A percentile compares a stretch with the other conserved stretches of the same genome.
Conservation (phyloP, 2,113 vertebrate species). For the Trinectes maculatus region DNA sequence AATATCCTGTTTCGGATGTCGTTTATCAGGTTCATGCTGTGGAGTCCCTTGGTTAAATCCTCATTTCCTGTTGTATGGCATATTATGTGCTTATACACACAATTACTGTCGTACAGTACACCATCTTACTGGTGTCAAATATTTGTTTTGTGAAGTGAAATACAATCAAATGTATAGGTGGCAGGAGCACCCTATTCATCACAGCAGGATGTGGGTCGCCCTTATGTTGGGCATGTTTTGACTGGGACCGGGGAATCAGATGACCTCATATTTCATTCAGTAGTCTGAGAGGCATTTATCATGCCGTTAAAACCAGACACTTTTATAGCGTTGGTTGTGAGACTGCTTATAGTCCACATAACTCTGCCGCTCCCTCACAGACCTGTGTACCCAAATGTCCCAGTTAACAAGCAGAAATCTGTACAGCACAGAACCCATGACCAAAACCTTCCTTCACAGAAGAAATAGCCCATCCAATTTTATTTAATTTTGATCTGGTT, state of each 20-base stretch:
- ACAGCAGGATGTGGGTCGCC: conserved; percentile 48
- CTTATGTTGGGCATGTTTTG: conserved; percentile 62
- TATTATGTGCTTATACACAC: neutral
- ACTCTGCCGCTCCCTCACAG: conserved; percentile 49
- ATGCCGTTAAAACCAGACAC: conserved; percentile 71
- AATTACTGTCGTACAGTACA: neutral
- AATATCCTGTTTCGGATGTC: conserved; percentile 80
- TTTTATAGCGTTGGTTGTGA: conserved; percentile 69
- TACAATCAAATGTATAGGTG: neutral
- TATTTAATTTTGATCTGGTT: neutral
- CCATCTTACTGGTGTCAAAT: conserved; percentile 3
- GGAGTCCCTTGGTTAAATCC: conserved; percentile 60
- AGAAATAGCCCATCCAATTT: neutral
- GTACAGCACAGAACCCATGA: conserved; percentile 24
- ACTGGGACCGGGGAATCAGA: conserved; percentile 58
- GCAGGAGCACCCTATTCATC: conserved; percentile 11
- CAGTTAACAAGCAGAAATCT: conserved; percentile 51
- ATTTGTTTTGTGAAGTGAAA: conserved; percentile 6
- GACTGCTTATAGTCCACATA: conserved; percentile 57
- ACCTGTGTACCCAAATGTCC: conserved; percentile 57
- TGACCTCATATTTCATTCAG: conserved; percentile 73
- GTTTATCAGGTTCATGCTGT: conserved; percentile 67
- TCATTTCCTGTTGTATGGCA: conserved; percentile 28
- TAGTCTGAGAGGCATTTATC: conserved; percentile 71
- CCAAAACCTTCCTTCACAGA: neutral